phyloP scores from a whole-genome alignment of 2,888 invertebrate genomes.

The Microctonus brassicae region DNA sequence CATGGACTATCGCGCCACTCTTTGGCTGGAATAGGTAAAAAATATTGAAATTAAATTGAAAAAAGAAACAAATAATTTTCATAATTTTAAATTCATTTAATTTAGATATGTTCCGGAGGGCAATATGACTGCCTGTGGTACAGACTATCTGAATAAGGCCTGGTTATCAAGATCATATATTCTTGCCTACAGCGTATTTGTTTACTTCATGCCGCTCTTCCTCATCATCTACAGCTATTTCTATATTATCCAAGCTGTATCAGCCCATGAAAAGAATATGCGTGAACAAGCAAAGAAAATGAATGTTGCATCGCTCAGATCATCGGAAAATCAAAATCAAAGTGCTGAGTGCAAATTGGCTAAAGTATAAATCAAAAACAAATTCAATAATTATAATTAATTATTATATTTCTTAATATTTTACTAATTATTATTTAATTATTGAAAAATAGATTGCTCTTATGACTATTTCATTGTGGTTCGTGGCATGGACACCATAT shows the following conservation, averaged over 20 bases:
- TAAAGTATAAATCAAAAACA: slow-evolving; percentile 74
- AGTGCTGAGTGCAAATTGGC: slow-evolving; percentile 90
- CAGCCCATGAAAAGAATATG: slow-evolving; percentile 88
- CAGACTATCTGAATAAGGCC: slow-evolving; percentile 85
- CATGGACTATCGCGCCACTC: slow-evolving; percentile 87
- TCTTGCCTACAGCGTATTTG: slow-evolving; percentile 82
- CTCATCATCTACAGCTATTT: slow-evolving; percentile 89
- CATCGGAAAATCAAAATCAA: slow-evolving; percentile 81
- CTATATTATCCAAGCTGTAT: slow-evolving; percentile 83
- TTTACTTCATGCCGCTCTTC: slow-evolving; percentile 82
- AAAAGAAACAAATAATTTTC: background rate
- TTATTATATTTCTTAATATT: too few species aligned
- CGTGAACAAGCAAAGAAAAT: slow-evolving; percentile 93
- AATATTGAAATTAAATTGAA: too few species aligned
- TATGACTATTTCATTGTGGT: slow-evolving; percentile 91
- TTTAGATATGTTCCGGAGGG: slow-evolving; percentile 91
- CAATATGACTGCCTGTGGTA: slow-evolving; percentile 93
- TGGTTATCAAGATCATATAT: slow-evolving; percentile 85
- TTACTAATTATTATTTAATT: background rate
- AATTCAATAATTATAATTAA: background rate
- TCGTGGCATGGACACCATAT: slow-evolving; percentile 94
- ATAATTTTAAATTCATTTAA: slow-evolving; percentile 9
- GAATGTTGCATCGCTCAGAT: slow-evolving; percentile 90
- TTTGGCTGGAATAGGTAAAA: slow-evolving; percentile 87
- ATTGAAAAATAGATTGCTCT: slow-evolving; percentile 83